Evolutionary conservation across 2,888 invertebrate species (phyloP), one percentile per base, ranked within the genome.

Genomic region (Metalampra italica): DNA sequence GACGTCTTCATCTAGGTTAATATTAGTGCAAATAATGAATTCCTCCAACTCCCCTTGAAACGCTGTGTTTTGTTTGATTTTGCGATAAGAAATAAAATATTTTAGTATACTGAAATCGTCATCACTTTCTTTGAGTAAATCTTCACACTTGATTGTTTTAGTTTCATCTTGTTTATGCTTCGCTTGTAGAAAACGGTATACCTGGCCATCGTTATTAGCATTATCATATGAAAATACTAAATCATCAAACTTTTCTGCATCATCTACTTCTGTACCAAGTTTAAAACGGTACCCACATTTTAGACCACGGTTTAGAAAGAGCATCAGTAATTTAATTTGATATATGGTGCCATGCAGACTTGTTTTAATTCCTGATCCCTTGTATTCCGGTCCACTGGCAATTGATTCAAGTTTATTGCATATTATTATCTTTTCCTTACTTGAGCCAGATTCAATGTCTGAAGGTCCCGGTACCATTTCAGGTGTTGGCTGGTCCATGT

Each of bases 181-280:
- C 5, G 36, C 36, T 39, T 45, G 45, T 5, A 45, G 15, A n/a
- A 45, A 45, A 3, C 45, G 36, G 12, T 34, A 22, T 29, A 37
- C 9, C 3, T 30, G 29, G 5, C 38, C 45, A 12, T 13, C 29
- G 1, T 45, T n/a, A 12, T 37, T 30, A 22, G 1, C 1, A 11
- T 45, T 39, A 14, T 5, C 7, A 14, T n/a, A 36, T 32, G 37
- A 37, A 9, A 45, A 38, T 2, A 45, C 29, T 22, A 22, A 22
- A 11, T 45, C 45, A 11, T 45, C 45, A 22, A 45, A 39, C 29
- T 45, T 45, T 7, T 39, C 45, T 3, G 45, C 45, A 7, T 38
- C 45, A 3, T 29, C 39, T 1, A 45, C 45, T 29, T 45, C 45
- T 12, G 38, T 45, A n/a, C 22, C 45, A 11, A 45, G 30, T 0